These are phyloP conservation scores for Cryptoprocta ferox DNA, from an alignment of 2,797 vertebrate genomes.

Conservation along the genomic window DNA sequence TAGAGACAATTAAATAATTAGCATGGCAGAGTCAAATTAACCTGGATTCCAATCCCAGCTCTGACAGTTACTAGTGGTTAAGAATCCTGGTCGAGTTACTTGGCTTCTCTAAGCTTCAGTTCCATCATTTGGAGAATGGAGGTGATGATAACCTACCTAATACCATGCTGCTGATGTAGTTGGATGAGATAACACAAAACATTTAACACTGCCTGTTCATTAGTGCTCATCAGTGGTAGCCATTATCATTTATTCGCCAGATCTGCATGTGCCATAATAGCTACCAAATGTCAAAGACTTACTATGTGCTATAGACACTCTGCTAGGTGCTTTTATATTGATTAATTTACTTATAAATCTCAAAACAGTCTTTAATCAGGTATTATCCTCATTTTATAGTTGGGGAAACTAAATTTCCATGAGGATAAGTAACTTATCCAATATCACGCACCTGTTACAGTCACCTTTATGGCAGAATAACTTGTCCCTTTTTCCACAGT, in stretches of 20 bases:
- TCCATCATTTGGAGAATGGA: neutral
- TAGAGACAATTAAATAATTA: neutral
- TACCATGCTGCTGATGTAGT: neutral
- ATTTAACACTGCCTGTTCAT: neutral
- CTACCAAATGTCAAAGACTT: neutral
- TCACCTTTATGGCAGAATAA: neutral
- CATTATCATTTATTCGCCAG: neutral
- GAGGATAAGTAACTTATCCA: neutral
- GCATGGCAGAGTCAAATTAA: neutral
- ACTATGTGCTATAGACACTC: neutral
- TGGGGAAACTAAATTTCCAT: neutral
- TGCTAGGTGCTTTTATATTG: neutral
- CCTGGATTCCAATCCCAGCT: neutral
- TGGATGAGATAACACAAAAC: neutral
- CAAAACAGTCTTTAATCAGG: neutral
- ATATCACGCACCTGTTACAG: accelerated
- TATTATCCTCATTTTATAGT: neutral
- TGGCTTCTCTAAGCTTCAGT: neutral
- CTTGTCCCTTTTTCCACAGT: neutral
- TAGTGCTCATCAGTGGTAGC: neutral
- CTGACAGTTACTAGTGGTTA: neutral
- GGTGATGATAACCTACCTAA: neutral
- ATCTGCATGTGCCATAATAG: neutral
- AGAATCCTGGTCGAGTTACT: neutral
- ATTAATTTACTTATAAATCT: neutral